A percentile compares a stretch with the other conserved stretches of the same genome.
Conservation (phyloP, 2,797 vertebrate genomes). For the Antrozous pallidus region DNA sequence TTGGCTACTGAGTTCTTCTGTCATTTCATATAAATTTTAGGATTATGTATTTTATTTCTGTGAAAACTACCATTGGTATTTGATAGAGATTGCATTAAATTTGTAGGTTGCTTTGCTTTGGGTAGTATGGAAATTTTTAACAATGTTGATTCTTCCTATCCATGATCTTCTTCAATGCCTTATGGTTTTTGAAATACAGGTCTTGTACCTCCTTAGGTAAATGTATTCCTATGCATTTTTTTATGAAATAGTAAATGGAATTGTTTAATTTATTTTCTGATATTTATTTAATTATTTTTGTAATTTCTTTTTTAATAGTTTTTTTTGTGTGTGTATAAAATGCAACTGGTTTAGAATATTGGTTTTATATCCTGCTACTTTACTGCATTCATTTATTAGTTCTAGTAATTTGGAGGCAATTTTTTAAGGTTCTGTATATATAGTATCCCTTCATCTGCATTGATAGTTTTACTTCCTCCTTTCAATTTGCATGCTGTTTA, state of each 20-base stretch:
- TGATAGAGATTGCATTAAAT: no score
- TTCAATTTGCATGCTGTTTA: background rate
- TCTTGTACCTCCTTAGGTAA: background rate
- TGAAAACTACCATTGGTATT: no score
- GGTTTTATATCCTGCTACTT: background rate
- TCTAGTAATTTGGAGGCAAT: background rate
- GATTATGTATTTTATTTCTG: no score
- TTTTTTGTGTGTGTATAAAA: no score
- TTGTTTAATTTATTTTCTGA: no score
- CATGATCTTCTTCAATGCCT: background rate
- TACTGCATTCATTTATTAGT: background rate
- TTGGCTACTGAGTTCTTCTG: no score
- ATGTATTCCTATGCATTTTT: background rate
- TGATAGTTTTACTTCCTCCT: background rate
- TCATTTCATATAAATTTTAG: no score
- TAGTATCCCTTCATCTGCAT: background rate
- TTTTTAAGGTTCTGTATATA: background rate
- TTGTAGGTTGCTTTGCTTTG: no score
- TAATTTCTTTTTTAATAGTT: background rate
- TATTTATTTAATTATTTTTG: no score
- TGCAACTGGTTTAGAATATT: background rate
- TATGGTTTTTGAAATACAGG: background rate
- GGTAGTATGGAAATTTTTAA: background rate
- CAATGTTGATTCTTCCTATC: background rate
- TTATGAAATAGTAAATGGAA: background rate